Evolutionary conservation across 2,113 vertebrate species (phyloP), one percentile per base, ranked within the genome.

Genomic region (Rattus rattus): DNA sequence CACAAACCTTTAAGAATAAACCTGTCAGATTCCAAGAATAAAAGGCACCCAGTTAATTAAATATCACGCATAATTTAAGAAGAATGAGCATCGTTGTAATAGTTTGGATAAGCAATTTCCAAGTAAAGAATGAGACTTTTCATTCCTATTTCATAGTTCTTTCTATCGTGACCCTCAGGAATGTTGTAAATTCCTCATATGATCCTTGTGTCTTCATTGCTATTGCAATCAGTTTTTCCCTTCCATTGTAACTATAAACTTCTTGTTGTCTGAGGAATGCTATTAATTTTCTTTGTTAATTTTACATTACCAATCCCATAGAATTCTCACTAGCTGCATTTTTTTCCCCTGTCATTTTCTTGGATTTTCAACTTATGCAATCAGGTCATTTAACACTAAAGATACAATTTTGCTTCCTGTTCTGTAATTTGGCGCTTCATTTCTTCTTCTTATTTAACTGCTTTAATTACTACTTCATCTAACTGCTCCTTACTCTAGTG

Each of bases 381-480:
- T 90, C 69, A 54, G 19, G 49, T 92, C 33, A 59, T 61, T 93
- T 96, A 73, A 72, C 30, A 77, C 80, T 76, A 77, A n/a, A 80
- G 87, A 95, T 73, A 83, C 24, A 91, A 56, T 93, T 93, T 92
- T 90, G 69, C 85, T 95, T 96, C 36, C 49, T 76, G 14, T 88
- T 90, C 92, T 94, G 92, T 92, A 87, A 94, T 93, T 88, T 81
- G 88, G 94, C 65, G 63, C 65, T 88, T 96, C 79, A 49, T 76
- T 94, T 96, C 94, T 89, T 87, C 84, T 88, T 93, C 73, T 81
- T 90, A 73, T 85, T 97, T 96, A 92, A 92, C 94, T 94, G 19
- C 84, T 92, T 90, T 92, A 95, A 90, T 95, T 92, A 94, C 94
- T 90, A 84, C 43, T 94, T 94, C 36, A 86, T 86, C 70, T 94